Percentiles rank a stretch among this genome's conserved stretches.
These are phyloP conservation scores for Diceros bicornis DNA, from an alignment of 2,797 vertebrate genomes.

Conservation along the genomic window DNA sequence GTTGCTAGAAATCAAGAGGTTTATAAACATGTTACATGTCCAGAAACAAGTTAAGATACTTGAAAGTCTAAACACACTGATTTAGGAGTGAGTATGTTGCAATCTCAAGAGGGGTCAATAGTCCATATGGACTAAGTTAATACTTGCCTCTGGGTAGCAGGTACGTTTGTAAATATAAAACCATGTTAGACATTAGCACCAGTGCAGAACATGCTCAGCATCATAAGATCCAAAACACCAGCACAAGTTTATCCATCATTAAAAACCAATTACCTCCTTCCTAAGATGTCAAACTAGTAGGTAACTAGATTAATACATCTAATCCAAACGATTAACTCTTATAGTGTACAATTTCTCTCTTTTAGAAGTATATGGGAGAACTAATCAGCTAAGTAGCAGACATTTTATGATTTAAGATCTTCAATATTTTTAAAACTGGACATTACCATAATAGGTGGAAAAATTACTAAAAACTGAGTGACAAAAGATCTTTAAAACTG, in stretches of 20 bases:
- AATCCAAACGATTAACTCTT: conserved; percentile 65
- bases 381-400: conserved; percentile 60
- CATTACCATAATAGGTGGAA: conserved; percentile 83
- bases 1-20: conserved; percentile 65
- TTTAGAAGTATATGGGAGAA: conserved; percentile 58
- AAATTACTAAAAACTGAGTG: conserved; percentile 78
- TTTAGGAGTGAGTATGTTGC: conserved; percentile 2
- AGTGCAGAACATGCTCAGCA: conserved; percentile 41
- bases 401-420: conserved; percentile 52
- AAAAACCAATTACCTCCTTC: conserved; percentile 53
- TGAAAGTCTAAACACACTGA: conserved; percentile 57
- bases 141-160: conserved; percentile 53
- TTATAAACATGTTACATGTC: conserved; percentile 53
- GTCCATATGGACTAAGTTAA: conserved; percentile 64
- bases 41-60: conserved; percentile 64
- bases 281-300: conserved; percentile 50
- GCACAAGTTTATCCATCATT: conserved; percentile 55
- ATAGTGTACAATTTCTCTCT: conserved; percentile 82
- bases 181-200: conserved; percentile 60
- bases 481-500: conserved; percentile 56
- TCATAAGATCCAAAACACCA: conserved; percentile 59
- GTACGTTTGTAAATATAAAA: conserved; percentile 52
- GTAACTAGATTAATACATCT: conserved; percentile 61
- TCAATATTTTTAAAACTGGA: conserved; percentile 85
- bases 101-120: not conserved